Evolutionary conservation across 2,888 invertebrate species (phyloP), one percentile per base, ranked within the genome.

Genomic region (Laothoe populi): DNA sequence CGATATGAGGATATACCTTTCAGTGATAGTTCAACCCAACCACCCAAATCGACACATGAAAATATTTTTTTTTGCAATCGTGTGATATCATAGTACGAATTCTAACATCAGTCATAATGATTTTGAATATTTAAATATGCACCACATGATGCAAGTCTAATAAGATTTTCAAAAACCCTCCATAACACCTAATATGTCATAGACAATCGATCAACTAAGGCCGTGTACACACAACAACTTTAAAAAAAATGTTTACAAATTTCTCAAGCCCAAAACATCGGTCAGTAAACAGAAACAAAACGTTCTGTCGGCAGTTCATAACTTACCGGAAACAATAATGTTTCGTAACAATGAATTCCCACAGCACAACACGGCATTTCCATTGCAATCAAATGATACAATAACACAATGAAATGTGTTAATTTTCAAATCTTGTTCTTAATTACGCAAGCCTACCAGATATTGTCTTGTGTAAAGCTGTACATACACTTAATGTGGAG

Each of bases 391-490:
- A 64, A 66, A 65, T 60, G 64, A 64, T 60, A 63, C 62, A 65
- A 69, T 64, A 65, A 70, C 66, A 67, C 64, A 66, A 64, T 65
- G 64, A 59, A 64, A 61, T 59, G 61, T 66, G 63, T 65, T 69
- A 67, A 66, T 66, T 69, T 61, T 49, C 62, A 42, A 44, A 58
- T 63, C 57, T 60, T 42, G 21, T 62, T 57, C 64, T 66, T 66
- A 62, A 58, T 66, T 68, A 66, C 66, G 65, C 61, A 65, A 66
- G 60, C 57, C 59, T 53, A 53, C 46, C 46, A 60, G 60, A 58
- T 46, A 46, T 60, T 57, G 62, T 60, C 49, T 40, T 63, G 62
- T 66, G 63, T 40, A 57, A 53, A 11, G 53, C 35, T 31, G 53
- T 13, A 7, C n/a, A 5, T 48, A 1, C 4, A 48, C 48, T 48